phyloP scores from a whole-genome alignment of 2,797 vertebrate species.

The Corythornis leucogaster region DNA sequence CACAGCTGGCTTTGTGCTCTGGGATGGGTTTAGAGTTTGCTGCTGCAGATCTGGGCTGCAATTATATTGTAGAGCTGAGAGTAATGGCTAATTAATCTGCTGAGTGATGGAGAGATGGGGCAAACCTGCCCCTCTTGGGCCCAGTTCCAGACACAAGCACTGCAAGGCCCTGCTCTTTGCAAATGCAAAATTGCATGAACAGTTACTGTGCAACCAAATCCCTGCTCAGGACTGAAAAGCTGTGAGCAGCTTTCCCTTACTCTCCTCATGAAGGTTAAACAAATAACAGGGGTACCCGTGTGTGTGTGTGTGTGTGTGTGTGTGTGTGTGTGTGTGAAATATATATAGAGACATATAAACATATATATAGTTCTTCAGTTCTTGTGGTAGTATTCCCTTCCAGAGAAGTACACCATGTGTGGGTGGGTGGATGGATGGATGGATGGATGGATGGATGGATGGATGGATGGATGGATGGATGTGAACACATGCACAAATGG shows the following conservation, averaged over 20 bases:
- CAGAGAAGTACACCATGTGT: background rate
- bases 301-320: too few relatives aligned
- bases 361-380: background rate
- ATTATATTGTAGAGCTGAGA: background rate
- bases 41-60: background rate
- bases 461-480: background rate
- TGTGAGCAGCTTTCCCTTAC: background rate
- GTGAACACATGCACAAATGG: background rate
- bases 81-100: constrained; percentile 13
- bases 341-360: too few relatives aligned
- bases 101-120: background rate
- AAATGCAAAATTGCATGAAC: background rate
- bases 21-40: background rate
- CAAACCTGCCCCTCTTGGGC: background rate
- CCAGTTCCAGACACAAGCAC: background rate
- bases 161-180: background rate
- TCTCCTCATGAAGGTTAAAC: background rate
- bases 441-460: too few relatives aligned
- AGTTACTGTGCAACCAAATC: fast-evolving
- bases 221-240: background rate
- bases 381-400: background rate
- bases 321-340: too few relatives aligned
- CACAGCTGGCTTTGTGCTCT: constrained; percentile 3
- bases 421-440: background rate
- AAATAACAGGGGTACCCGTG: background rate